Evolutionary conservation across 2,113 vertebrate genomes (phyloP), one percentile per base, ranked within the genome.

Genomic region (Donacobius atricapilla): DNA sequence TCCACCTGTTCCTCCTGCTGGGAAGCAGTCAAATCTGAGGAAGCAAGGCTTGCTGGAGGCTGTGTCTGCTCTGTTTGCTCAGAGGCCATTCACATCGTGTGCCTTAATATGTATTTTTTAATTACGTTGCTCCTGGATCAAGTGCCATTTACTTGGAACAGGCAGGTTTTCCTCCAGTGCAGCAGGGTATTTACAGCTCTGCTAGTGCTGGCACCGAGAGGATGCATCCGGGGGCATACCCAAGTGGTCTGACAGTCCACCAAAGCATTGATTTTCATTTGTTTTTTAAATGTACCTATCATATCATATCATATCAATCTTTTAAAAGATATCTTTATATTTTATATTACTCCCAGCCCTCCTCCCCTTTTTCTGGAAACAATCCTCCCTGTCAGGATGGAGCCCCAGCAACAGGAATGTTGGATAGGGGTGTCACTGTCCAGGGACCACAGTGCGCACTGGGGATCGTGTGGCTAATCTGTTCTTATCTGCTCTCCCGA

Each of bases 381-480:
- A n/a, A 63, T 50, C 11, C 51, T 82, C 20, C 31, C 35, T 58
- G 28, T 28, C 28, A 80, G 37, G 33, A 56, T 56, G 70, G 0
- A 5, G 31, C 10, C 37, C 27, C 69, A 39, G 27, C 30, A 50
- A 53, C 3, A 54, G 53, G 23, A 64, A 60, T 64, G 27, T 1
- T 2, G 37, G 5, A 54, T 9, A 66, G 47, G 25, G 20, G 5
- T 33, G 15, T 21, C 4, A 2, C 21, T 77, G 27, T 53, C 66
- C 31, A 18, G 45, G 50, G 60, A 70, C 31, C 1, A 1, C 37
- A 45, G 42, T 48, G 19, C 16, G 63, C 1, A 2, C 27, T 1
- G 1, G 9, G 27, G 14, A 37, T n/a, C 7, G 70, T 0, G 0
- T 37, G 24, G 24, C 44, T 10, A 2, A 13, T 48, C 51, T 21